Evolutionary conservation across 2,797 vertebrate species (phyloP).

Genomic region (Microctenopoma lineatum): DNA sequence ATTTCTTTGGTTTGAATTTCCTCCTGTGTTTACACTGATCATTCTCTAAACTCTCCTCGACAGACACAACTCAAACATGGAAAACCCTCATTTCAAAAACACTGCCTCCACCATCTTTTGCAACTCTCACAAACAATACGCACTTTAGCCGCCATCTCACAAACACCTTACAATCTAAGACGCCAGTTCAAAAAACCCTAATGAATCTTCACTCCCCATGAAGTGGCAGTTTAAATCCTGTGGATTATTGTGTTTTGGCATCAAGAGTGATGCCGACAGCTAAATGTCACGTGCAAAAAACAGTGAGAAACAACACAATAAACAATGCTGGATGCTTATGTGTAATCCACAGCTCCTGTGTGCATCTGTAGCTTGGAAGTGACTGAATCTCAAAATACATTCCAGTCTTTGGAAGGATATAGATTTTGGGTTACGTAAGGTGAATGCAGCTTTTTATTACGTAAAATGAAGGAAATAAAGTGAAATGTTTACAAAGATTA

Average conservation of each 20-base stretch:
- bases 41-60: too few relatives aligned
- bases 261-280: neutral
- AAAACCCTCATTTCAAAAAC: too few relatives aligned
- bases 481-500: neutral
- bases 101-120: too few relatives aligned
- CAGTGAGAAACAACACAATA: neutral
- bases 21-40: too few relatives aligned
- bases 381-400: too few relatives aligned
- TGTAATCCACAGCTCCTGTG: neutral
- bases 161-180: neutral
- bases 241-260: constrained; percentile 6
- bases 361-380: neutral
- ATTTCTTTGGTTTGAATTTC: too few relatives aligned
- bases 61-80: too few relatives aligned
- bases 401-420: neutral
- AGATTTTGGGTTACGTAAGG: constrained; percentile 2
- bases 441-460: neutral
- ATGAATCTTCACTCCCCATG: too few relatives aligned
- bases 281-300: constrained; percentile 2
- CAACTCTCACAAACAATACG: too few relatives aligned
- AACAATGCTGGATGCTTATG: neutral
- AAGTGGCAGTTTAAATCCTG: neutral
- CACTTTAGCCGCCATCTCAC: neutral
- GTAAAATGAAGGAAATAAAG: neutral
- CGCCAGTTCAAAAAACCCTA: too few relatives aligned